Evolutionary conservation across 2,888 invertebrate species (phyloP), one percentile per base, ranked within the genome.

Genomic region (Ecdyonurus torrentis): DNA sequence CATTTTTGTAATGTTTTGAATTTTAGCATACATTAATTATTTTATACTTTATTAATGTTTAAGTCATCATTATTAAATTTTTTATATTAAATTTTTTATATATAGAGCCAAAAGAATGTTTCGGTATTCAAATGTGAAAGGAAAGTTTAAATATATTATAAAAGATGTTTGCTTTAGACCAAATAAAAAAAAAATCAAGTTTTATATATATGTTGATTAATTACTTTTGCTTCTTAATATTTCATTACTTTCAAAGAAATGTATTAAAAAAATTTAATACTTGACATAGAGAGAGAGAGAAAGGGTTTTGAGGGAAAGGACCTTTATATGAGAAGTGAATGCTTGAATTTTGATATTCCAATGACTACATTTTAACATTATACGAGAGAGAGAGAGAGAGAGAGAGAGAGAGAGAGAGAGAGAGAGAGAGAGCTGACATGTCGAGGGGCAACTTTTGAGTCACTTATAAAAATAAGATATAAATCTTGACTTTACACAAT

Each of bases 351-450:
- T n/a, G n/a, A n/a, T n/a, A n/a, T n/a, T n/a, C n/a, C n/a, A n/a
- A n/a, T n/a, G n/a, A n/a, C n/a, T n/a, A n/a, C n/a, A 74, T 74
- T 74, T 73, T 74, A 74, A 72, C 74, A 74, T 70, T 69, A 68
- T 69, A 64, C 63, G 67, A 64, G 65, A 58, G 66, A 65, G 63
- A 52, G 64, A 59, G 61, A 63, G 64, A 23, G 64, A 61, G 64
- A 60, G 60, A 58, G 52, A 63, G 61, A 61, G 60, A 64, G 65
- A 61, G 64, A 24, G 61, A 65, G 65, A 61, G 61, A 63, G 64
- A 23, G 64, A 61, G 64, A 60, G 60, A 58, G 52, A 63, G 61
- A 61, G 60, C 64, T 65, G 59, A 63, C 22, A 60, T 64, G 65
- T 61, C 58, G 50, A 37, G 58, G 23, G 20, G 52, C 15, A 5